Conservation (phyloP, 1,140 invertebrate species). For the Psilanteris sp. region DNA sequence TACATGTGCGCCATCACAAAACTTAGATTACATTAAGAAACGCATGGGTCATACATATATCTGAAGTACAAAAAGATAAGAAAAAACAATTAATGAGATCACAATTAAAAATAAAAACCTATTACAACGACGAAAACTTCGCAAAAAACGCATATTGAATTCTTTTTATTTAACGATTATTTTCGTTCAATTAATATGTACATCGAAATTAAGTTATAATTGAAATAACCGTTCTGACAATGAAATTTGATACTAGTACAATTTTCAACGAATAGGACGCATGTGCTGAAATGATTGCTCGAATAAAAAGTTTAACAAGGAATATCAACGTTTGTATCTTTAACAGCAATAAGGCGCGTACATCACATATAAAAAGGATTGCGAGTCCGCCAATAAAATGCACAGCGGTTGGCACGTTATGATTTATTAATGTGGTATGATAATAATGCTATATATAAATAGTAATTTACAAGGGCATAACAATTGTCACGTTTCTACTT, state of each 20-base stretch:
- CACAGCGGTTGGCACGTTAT: slow-evolving; percentile 23
- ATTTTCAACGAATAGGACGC: slow-evolving; percentile 25
- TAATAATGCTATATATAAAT: too few relatives aligned
- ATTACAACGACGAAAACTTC: slow-evolving; percentile 19
- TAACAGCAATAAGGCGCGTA: slow-evolving; percentile 17
- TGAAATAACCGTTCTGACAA: too few relatives aligned
- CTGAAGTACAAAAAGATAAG: slow-evolving; percentile 6
- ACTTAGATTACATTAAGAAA: slow-evolving; percentile 9
- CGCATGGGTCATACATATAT: slow-evolving; percentile 18
- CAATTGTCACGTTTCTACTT: too few relatives aligned
- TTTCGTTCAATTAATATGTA: too few relatives aligned
- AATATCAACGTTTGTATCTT: slow-evolving; percentile 31
- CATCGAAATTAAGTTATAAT: too few relatives aligned
- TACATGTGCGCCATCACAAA: slow-evolving; percentile 42
- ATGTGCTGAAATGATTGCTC: too few relatives aligned
- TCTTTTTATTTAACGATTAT: too few relatives aligned
- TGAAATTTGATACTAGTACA: slow-evolving; percentile 2
- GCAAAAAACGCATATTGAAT: too few relatives aligned
- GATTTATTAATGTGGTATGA: too few relatives aligned
- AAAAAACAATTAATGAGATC: slow-evolving; percentile 55
- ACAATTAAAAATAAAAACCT: slow-evolving; percentile 33
- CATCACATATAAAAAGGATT: slow-evolving; percentile 32
- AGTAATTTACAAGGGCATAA: too few relatives aligned
- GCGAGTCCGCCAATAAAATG: slow-evolving; percentile 25
- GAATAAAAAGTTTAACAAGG: slow-evolving; percentile 58